These are phyloP conservation scores for Leucoma salicis DNA, from an alignment of 2,888 invertebrate species.

Conservation along the genomic window DNA sequence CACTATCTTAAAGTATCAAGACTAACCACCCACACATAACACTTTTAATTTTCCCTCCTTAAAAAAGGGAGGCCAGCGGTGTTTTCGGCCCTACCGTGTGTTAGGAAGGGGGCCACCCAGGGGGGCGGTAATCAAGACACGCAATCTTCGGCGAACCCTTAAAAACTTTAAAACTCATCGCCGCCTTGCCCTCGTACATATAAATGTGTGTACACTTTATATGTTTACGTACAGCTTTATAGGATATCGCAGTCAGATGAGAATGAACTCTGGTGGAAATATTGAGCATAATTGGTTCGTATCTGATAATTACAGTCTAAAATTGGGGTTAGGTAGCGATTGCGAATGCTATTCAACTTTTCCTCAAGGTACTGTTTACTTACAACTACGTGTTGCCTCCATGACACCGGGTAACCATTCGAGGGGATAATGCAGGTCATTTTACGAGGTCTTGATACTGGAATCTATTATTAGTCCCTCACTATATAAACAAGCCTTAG, in stretches of 20 bases:
- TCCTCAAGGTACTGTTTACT: no score
- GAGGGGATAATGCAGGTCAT: no score
- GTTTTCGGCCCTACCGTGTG: constrained; percentile 65
- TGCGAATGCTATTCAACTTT: no score
- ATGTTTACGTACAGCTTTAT: constrained; percentile 35
- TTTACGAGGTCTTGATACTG: no score
- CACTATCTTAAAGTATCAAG: constrained; percentile 68
- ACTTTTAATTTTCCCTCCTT: constrained; percentile 82
- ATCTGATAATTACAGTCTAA: no score
- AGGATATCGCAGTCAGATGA: constrained; percentile 13
- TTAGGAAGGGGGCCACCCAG: constrained; percentile 45
- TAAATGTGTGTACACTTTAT: constrained; percentile 29
- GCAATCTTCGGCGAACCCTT: constrained; percentile 84
- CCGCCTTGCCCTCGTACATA: constrained; percentile 51
- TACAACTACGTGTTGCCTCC: no score
- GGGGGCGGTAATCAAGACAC: constrained; percentile 82
- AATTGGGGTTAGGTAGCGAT: no score
- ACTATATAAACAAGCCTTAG: no score
- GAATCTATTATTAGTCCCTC: no score
- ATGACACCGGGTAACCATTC: no score
- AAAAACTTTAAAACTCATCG: constrained; percentile 84
- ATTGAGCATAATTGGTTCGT: no score
- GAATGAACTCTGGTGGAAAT: background rate
- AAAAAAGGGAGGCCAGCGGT: constrained; percentile 78
- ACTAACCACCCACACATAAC: constrained; percentile 42